Evolutionary conservation across 2,888 invertebrate genomes (phyloP).

Genomic region (Pachydiplax longipennis): DNA sequence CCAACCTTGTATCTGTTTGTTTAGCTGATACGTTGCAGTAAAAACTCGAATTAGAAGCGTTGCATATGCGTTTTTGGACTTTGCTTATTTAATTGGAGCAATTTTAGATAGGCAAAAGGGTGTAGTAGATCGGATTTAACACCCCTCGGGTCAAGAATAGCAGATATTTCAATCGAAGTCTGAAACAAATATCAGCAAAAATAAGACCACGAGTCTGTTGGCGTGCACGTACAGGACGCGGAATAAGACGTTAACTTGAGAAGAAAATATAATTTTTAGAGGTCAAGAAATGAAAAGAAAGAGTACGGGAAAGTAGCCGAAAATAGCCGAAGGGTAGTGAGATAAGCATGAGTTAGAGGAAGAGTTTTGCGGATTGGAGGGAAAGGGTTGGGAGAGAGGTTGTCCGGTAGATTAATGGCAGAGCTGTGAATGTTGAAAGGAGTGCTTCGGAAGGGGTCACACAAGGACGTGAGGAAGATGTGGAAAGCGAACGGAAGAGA

Average conservation of each 20-base stretch:
- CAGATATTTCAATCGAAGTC: too few species aligned
- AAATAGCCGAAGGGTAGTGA: neutral
- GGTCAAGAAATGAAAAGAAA: neutral
- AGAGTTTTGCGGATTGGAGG: neutral
- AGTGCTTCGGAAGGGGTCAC: neutral
- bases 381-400: neutral
- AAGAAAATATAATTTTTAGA: neutral
- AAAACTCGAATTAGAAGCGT: too few species aligned
- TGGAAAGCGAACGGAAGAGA: neutral
- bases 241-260: neutral
- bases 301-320: neutral
- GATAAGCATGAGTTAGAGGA: neutral
- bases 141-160: too few species aligned
- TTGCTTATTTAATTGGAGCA: too few species aligned
- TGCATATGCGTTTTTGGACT: too few species aligned
- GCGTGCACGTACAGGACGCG: too few species aligned
- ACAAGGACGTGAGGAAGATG: neutral
- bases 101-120: too few species aligned
- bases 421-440: slow-evolving; percentile 12
- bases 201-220: too few species aligned
- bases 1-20: too few species aligned
- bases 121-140: too few species aligned
- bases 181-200: too few species aligned
- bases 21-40: too few species aligned
- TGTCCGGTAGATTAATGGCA: slow-evolving; percentile 18